Base-by-base conservation (phyloP, 2,888 invertebrate species). In the Andrena bucephala region DNA sequence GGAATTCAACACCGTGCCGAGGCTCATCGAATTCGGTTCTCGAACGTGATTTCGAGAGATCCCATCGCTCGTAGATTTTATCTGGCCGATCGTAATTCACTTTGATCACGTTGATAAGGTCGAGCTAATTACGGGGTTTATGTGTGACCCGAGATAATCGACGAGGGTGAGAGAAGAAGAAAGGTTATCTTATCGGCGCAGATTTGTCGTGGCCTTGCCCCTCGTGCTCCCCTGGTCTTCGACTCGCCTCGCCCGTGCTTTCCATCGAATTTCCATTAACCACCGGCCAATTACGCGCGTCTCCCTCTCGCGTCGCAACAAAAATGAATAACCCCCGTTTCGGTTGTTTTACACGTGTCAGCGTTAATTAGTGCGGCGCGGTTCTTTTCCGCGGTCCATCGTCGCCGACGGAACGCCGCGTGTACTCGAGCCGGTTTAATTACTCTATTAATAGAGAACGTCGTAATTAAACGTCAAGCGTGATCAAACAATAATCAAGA, bases 311-410 rank as follows among this genome's bases (percentile, higher is more conserved):
- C 59, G 57, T 54, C 70, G 52, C 66, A 52, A 31, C 57, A 66
- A 76, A 66, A 83, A 71, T 62, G 66, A 72, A 68, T 52, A 42
- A 33, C 27, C 76, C 5, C 6, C n/a, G 31, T 7, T 33, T 33
- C 67, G 50, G 57, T 59, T 50, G 29, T 76, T 16, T 5, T 33
- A 62, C 65, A 60, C 57, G 59, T 52, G 70, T 50, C 67, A 50
- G n/a, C 60, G 67, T 85, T 85, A 80, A 87, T 87, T 83, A 87
- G 77, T 71, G 63, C 16, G 33, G 24, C n/a, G 50, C 24, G 42
- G 36, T 65, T 57, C 69, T 82, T 77, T 71, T 31, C 54, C 54
- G 29, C 24, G 2, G 10, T 29, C 31, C 57, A 16, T 48, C 31
- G 48, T 29, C n/a, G 7, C 29, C 20, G 10, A 31, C 42, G 42